phyloP scores from a whole-genome alignment of 2,113 vertebrate species.

The Macrotus californicus region DNA sequence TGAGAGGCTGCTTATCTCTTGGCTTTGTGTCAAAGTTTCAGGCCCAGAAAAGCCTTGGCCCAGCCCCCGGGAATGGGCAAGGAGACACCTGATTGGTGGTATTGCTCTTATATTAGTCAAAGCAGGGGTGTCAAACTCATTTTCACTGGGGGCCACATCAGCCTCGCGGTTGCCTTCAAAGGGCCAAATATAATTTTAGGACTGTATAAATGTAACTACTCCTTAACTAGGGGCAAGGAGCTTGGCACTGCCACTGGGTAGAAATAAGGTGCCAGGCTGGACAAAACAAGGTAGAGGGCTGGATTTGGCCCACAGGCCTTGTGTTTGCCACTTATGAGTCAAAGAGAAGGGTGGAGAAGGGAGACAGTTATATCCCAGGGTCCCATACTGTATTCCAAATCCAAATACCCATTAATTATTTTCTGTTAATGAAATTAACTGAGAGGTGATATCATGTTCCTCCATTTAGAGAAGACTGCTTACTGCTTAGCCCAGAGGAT shows the following conservation, averaged over 20 bases:
- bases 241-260: too few relatives aligned
- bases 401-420: background rate
- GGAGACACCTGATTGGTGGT: background rate
- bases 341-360: background rate
- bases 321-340: too few relatives aligned
- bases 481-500: slow-evolving; percentile 10
- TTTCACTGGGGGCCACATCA: too few relatives aligned
- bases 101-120: background rate
- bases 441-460: background rate
- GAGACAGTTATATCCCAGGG: background rate
- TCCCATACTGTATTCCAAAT: background rate
- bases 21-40: background rate
- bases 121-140: too few relatives aligned
- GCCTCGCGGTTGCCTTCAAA: too few relatives aligned
- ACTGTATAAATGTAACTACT: too few relatives aligned
- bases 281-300: too few relatives aligned
- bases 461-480: background rate
- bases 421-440: background rate
- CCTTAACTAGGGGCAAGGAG: too few relatives aligned
- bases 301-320: too few relatives aligned
- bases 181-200: too few relatives aligned
- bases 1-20: background rate
- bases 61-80: background rate
- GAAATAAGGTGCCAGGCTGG: too few relatives aligned
- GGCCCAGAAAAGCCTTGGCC: background rate